A percentile compares a stretch with the other conserved stretches of the same genome.
Conservation (phyloP, 1,140 invertebrate genomes). For the Monomorium pharaonis region DNA sequence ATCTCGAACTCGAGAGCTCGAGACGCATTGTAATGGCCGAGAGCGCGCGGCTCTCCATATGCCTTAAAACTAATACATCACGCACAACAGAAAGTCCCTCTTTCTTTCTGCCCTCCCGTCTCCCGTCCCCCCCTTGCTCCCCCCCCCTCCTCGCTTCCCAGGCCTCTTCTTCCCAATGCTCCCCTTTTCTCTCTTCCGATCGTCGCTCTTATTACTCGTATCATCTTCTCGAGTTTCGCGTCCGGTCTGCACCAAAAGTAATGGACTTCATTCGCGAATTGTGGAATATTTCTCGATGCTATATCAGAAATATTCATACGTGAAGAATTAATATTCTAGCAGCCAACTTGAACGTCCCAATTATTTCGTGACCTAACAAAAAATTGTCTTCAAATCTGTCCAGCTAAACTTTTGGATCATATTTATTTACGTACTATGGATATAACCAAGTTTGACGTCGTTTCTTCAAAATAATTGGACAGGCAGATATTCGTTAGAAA, state of each 20-base stretch:
- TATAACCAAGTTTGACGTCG: background rate
- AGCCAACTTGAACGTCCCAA: no score
- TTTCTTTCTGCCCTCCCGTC: conserved; percentile 43
- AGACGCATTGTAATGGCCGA: conserved; percentile 74
- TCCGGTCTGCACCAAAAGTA: conserved; percentile 23
- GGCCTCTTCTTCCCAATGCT: conserved; percentile 2
- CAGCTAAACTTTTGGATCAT: no score
- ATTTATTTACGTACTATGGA: no score
- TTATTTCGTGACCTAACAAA: no score
- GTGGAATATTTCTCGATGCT: conserved; percentile 17
- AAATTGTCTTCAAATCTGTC: no score
- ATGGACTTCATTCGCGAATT: conserved; percentile 33
- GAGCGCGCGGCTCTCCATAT: conserved; percentile 59
- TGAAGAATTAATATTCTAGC: no score
- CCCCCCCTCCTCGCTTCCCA: background rate
- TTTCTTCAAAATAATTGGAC: background rate
- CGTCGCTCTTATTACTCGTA: conserved; percentile 66
- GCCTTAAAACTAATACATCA: conserved; percentile 76
- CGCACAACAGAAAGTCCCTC: conserved; percentile 55
- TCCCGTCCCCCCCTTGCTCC: background rate
- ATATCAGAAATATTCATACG: background rate
- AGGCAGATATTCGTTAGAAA: background rate
- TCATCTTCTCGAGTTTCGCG: conserved; percentile 56
- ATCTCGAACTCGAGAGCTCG: conserved; percentile 74
- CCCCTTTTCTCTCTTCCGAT: conserved; percentile 60